Percentiles rank a stretch among this genome's conserved stretches.
Evolutionary conservation across 2,113 vertebrate species (phyloP).

Genomic region (Tetraodon nigroviridis): DNA sequence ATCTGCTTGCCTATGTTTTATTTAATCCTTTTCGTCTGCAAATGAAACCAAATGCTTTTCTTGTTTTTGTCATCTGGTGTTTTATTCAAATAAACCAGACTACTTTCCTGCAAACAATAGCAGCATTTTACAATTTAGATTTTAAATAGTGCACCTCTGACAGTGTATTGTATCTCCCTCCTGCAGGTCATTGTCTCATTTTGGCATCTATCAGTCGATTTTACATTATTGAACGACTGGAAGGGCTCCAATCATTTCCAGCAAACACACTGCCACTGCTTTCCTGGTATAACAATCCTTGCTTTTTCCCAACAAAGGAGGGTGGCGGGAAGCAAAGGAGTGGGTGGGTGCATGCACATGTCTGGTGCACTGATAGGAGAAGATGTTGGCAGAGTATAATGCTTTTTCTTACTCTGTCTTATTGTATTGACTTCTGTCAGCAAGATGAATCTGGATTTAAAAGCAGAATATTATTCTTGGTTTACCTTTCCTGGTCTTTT

Average conservation of each 20-base stretch:
- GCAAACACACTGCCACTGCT: constrained; percentile 55
- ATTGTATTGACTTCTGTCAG: constrained; percentile 4
- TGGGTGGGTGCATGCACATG: background rate
- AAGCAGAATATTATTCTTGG: background rate
- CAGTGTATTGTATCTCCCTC: constrained; percentile 11
- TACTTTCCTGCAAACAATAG: constrained; percentile 3
- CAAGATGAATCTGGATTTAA: constrained; percentile 19
- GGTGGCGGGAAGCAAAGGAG: constrained; percentile 33
- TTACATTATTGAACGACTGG: constrained; percentile 66
- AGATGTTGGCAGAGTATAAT: constrained; percentile 6
- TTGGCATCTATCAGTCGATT: constrained; percentile 47
- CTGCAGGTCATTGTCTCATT: constrained; percentile 32
- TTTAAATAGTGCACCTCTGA: constrained; percentile 10
- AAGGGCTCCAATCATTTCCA: constrained; percentile 71
- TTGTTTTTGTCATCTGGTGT: background rate
- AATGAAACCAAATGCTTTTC: background rate
- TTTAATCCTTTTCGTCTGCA: background rate
- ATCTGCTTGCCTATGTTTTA: background rate
- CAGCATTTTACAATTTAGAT: constrained; percentile 24
- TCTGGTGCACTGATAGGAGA: constrained; percentile 4
- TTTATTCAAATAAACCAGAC: constrained; percentile 6
- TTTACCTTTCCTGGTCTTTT: no score
- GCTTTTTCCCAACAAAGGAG: constrained; percentile 59
- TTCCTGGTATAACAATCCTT: constrained; percentile 67
- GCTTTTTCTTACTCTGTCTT: constrained; percentile 5